A percentile compares a stretch with the other conserved stretches of the same genome.
phyloP scores from a whole-genome alignment of 2,797 vertebrate genomes.

The Apodemus agrarius region DNA sequence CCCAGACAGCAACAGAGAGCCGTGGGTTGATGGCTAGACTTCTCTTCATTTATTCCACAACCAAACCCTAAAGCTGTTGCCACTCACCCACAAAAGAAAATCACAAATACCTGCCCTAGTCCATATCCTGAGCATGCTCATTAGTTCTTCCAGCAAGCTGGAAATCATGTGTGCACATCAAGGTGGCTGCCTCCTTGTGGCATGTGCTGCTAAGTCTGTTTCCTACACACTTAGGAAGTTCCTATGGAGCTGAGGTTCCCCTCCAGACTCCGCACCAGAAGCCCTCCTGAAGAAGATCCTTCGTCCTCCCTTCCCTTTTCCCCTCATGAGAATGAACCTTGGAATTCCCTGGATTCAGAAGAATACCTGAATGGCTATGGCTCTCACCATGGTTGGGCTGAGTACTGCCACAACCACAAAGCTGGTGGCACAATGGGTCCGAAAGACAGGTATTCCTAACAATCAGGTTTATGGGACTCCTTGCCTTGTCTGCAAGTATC shows the following conservation, averaged over 20 bases:
- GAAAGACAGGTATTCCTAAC: conserved; percentile 93
- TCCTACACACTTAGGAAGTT: too few species aligned
- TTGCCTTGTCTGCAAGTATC: conserved; percentile 95
- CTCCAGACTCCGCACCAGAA: conserved; percentile 57
- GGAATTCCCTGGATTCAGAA: conserved; percentile 92
- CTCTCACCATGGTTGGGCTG: conserved; percentile 88
- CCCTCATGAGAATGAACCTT: conserved; percentile 90
- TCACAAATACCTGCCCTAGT: too few species aligned
- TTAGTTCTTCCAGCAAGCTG: too few species aligned
- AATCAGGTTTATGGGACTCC: conserved; percentile 91
- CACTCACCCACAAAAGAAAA: too few species aligned
- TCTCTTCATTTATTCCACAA: not conserved
- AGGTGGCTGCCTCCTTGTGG: too few species aligned
- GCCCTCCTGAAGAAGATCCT: not conserved
- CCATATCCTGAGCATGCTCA: too few species aligned
- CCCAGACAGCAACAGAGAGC: not conserved
- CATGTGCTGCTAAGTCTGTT: too few species aligned
- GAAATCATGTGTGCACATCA: too few species aligned
- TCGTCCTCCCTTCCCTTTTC: conserved; percentile 53
- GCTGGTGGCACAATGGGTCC: conserved; percentile 92
- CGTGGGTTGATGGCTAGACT: too few species aligned
- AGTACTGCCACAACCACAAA: conserved; percentile 95
- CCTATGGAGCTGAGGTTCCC: too few species aligned
- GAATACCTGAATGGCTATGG: conserved; percentile 91
- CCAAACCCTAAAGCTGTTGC: not conserved